These are phyloP conservation scores for Chelon labrosus DNA, from an alignment of 2,797 vertebrate species.

Conservation along the genomic window DNA sequence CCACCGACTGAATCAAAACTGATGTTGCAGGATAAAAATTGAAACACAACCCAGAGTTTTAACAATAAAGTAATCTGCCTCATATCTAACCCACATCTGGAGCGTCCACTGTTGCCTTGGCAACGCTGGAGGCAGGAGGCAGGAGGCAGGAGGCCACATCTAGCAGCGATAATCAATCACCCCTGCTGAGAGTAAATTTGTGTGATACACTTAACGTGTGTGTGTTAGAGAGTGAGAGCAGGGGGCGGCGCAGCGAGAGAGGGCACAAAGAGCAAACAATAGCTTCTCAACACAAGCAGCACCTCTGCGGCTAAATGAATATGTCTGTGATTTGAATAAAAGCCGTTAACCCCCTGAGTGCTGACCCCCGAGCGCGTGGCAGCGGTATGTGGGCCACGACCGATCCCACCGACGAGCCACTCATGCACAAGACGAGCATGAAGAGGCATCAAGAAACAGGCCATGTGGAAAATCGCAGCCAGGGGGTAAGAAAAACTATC, in stretches of 20 bases:
- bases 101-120: conserved; percentile 75
- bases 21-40: conserved; percentile 51
- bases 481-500: conserved; percentile 82
- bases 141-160: conserved; percentile 59
- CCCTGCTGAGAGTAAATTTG: conserved; percentile 70
- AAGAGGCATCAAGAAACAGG: conserved; percentile 77
- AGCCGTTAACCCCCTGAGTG: conserved; percentile 72
- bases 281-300: conserved; percentile 45
- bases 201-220: conserved; percentile 41
- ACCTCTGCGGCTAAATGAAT: conserved; percentile 58
- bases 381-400: conserved; percentile 77
- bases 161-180: conserved; percentile 75
- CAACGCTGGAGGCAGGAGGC: conserved; percentile 64
- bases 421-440: conserved; percentile 72
- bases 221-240: background rate
- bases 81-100: conserved; percentile 62
- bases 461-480: conserved; percentile 82
- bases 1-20: conserved; percentile 40
- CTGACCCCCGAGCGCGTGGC: conserved; percentile 60
- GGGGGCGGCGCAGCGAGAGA: conserved; percentile 34
- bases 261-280: conserved; percentile 67
- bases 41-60: conserved; percentile 34
- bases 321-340: conserved; percentile 64
- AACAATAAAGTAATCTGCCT: conserved; percentile 27
- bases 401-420: conserved; percentile 59